Evolutionary conservation across 1,140 invertebrate species (phyloP).

Genomic region (Panagrolaimus sp.): DNA sequence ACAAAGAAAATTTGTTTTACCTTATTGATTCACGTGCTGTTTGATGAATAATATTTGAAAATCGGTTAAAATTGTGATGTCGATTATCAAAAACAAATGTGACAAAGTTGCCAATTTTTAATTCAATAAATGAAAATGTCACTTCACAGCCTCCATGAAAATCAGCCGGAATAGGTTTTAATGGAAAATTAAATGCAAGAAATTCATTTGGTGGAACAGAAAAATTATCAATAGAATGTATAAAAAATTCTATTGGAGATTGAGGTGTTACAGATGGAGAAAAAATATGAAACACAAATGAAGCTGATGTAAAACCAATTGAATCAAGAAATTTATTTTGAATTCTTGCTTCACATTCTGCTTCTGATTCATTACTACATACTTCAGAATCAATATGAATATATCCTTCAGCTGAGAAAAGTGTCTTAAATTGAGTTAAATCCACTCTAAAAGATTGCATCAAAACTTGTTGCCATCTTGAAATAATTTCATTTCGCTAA

Average conservation of each 20-base stretch:
- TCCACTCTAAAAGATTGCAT: background rate
- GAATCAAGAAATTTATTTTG: background rate
- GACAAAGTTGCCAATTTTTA: background rate
- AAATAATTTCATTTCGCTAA: background rate
- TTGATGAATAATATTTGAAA: background rate
- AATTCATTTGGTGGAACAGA: background rate
- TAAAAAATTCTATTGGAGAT: background rate
- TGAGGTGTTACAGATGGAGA: background rate
- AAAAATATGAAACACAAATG: background rate
- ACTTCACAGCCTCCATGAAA: slow-evolving; percentile 1
- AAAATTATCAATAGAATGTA: background rate
- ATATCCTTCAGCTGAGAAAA: background rate
- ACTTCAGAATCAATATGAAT: background rate
- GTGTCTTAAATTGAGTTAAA: background rate
- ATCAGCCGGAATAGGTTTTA: background rate
- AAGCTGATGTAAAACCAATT: background rate
- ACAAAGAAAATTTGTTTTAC: background rate
- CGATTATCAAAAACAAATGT: background rate
- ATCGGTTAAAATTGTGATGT: background rate
- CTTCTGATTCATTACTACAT: background rate
- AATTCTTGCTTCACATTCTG: background rate
- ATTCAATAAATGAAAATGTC: background rate
- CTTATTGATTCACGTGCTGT: background rate
- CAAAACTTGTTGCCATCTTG: background rate
- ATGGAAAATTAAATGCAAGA: background rate